A percentile compares a stretch with the other conserved stretches of the same genome.
Evolutionary conservation across 2,888 invertebrate genomes (phyloP).

Genomic region (Hirtodrosophila histrioides): DNA sequence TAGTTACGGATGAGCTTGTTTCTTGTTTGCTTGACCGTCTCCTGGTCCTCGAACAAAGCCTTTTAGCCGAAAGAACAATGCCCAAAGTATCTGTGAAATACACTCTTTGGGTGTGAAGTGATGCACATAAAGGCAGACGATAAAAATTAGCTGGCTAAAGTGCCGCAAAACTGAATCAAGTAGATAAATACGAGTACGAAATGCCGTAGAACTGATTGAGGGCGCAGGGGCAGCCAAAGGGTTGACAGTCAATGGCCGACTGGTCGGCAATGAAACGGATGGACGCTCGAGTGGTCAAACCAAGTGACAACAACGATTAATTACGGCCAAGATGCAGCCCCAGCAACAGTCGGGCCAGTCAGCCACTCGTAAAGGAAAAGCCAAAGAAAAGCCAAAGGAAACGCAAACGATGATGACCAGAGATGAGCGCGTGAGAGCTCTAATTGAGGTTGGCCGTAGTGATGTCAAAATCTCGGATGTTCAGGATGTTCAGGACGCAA

Average conservation of each 20-base stretch:
- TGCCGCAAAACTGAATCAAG: constrained; percentile 57
- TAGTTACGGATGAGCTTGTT: no score
- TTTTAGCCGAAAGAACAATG: constrained; percentile 52
- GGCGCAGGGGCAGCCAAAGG: neutral
- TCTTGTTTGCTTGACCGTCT: no score
- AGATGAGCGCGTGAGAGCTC: constrained; percentile 38
- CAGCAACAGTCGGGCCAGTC: constrained; percentile 14
- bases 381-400: constrained; percentile 16
- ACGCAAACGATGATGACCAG: constrained; percentile 32
- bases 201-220: constrained; percentile 28
- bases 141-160: constrained; percentile 57
- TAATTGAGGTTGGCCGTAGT: neutral
- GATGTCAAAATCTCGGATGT: no score
- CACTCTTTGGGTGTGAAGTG: constrained; percentile 56
- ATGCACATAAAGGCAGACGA: constrained; percentile 59
- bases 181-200: constrained; percentile 59
- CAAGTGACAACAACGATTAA: constrained; percentile 66
- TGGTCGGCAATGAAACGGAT: constrained; percentile 55
- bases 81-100: constrained; percentile 53
- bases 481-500: no score
- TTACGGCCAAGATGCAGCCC: constrained; percentile 58
- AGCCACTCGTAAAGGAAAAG: constrained; percentile 1
- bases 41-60: constrained; percentile 18
- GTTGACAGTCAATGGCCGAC: constrained; percentile 46
- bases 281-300: constrained; percentile 61